Conservation (phyloP, 2,888 invertebrate genomes). For the Thereva nobilitata region DNA sequence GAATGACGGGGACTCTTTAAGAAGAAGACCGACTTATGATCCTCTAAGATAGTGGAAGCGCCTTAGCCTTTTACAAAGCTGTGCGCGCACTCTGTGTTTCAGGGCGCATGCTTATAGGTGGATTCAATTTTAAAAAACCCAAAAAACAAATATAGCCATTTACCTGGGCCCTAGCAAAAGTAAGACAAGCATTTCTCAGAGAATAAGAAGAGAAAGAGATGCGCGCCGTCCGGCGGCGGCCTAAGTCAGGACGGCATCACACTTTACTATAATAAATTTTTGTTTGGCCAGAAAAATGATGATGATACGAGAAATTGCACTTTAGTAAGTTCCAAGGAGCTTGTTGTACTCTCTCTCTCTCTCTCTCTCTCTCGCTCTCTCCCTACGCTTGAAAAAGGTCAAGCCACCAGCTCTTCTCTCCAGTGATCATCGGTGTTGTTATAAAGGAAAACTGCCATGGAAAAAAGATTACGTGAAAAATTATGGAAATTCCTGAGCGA, state of each 20-base stretch:
- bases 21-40: conserved; percentile 37
- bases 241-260: background rate
- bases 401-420: conserved; percentile 7
- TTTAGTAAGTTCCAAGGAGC: conserved; percentile 32
- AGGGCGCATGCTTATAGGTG: conserved; percentile 13
- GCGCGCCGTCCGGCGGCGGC: too few relatives aligned
- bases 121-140: conserved; percentile 18
- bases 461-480: conserved; percentile 27
- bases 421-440: too few relatives aligned
- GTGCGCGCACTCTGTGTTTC: background rate
- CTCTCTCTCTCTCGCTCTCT: too few relatives aligned
- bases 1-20: conserved; percentile 15
- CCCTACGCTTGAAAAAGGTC: conserved; percentile 28
- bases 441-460: conserved; percentile 14
- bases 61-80: conserved; percentile 9
- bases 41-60: conserved; percentile 31
- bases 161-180: background rate
- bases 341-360: too few relatives aligned
- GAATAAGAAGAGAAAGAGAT: too few relatives aligned
- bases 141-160: background rate
- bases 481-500: conserved; percentile 34
- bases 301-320: conserved; percentile 44
- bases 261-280: conserved; percentile 38
- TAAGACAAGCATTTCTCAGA: background rate
- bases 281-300: conserved; percentile 38